These are phyloP conservation scores for Stomatorhinus walkeri DNA, from an alignment of 2,797 vertebrate genomes.

Conservation along the genomic window DNA sequence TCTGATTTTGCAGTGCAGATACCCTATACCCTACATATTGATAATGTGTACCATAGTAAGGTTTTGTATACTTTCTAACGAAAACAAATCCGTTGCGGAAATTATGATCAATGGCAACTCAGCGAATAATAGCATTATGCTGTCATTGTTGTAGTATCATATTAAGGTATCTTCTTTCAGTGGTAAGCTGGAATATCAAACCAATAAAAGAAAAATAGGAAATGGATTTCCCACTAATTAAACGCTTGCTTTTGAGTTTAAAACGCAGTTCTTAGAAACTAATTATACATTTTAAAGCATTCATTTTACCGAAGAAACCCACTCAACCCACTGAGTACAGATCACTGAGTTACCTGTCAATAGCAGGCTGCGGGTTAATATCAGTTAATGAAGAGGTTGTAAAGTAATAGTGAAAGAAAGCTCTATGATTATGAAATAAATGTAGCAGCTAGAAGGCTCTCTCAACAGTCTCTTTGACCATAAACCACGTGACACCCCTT, in stretches of 20 bases:
- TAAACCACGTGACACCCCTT: background rate
- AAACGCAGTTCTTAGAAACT: background rate
- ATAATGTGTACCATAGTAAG: background rate
- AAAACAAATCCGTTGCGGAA: background rate
- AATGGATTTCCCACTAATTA: background rate
- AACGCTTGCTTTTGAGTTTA: background rate
- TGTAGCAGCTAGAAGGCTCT: background rate
- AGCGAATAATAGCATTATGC: background rate
- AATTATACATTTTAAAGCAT: background rate
- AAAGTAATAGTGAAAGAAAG: background rate
- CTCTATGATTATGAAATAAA: background rate
- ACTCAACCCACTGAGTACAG: background rate
- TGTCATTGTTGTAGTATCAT: background rate
- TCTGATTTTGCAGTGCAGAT: background rate
- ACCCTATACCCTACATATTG: background rate
- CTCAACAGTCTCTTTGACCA: background rate
- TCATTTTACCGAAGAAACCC: background rate
- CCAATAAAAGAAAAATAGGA: background rate
- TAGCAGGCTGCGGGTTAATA: background rate
- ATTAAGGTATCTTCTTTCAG: background rate
- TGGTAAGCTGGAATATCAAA: background rate
- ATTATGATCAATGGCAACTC: background rate
- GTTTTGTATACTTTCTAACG: background rate
- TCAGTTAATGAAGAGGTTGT: background rate
- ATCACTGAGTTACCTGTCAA: background rate